Percentiles rank a stretch among this genome's conserved stretches.
These are phyloP conservation scores for Actinopyga echinites DNA, from an alignment of 53 echinoderm and acorn worm genomes.

Conservation along the genomic window DNA sequence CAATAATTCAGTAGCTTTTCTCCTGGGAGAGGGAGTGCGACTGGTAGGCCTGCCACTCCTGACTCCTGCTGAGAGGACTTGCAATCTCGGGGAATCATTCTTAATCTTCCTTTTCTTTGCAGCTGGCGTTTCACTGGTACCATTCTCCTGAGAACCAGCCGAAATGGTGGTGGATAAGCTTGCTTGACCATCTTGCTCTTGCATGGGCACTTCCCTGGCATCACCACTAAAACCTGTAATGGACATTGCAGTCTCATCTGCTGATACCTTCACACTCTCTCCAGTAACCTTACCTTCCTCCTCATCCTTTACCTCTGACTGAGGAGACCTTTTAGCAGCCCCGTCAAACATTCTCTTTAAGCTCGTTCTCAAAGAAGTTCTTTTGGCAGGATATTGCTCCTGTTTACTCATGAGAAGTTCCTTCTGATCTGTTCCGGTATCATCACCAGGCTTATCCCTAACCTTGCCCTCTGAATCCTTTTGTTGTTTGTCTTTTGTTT, in stretches of 20 bases:
- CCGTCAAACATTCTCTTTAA: slow-evolving; percentile 41
- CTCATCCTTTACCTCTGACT: too few relatives aligned
- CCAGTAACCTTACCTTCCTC: too few relatives aligned
- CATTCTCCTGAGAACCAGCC: neutral
- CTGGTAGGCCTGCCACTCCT: too few relatives aligned
- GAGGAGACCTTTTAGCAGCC: neutral
- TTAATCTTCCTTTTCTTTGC: neutral
- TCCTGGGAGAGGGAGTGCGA: slow-evolving; percentile 4
- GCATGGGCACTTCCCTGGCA: too few relatives aligned
- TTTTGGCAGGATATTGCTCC: neutral
- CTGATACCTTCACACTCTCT: too few relatives aligned
- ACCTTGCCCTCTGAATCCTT: neutral
- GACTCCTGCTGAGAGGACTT: too few relatives aligned
- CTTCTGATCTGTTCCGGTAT: too few relatives aligned
- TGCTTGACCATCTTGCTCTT: too few relatives aligned
- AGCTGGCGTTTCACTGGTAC: neutral
- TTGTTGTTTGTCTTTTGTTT: neutral
- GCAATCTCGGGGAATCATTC: neutral
- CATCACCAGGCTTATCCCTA: too few relatives aligned
- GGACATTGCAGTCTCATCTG: too few relatives aligned
- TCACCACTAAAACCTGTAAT: too few relatives aligned
- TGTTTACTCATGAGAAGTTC: neutral
- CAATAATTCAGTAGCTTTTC: neutral
- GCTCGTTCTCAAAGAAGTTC: slow-evolving; percentile 7
- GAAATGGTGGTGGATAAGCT: too few relatives aligned